A percentile compares a stretch with the other conserved stretches of the same genome.
phyloP scores from a whole-genome alignment of 2,113 vertebrate genomes.

The Spheniscus mendiculus region DNA sequence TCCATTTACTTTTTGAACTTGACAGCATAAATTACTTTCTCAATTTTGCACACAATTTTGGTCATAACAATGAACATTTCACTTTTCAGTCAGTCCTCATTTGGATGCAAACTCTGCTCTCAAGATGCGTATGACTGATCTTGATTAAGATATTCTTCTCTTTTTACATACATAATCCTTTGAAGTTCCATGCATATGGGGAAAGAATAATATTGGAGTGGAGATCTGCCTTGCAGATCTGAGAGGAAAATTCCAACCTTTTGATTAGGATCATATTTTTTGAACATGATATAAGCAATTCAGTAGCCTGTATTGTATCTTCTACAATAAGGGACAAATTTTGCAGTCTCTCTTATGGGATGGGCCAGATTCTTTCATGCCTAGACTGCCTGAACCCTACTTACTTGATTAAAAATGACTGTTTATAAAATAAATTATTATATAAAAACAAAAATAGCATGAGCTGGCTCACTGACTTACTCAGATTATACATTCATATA shows the following conservation, averaged over 20 bases:
- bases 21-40: slow-evolving; percentile 36
- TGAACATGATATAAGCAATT: not conserved
- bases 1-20: slow-evolving; percentile 14
- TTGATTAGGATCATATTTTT: not conserved
- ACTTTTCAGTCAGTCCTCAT: slow-evolving; percentile 42
- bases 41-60: slow-evolving; percentile 22
- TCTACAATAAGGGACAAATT: not conserved
- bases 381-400: not conserved
- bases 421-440: not conserved
- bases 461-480: not conserved
- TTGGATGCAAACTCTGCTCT: slow-evolving; percentile 36
- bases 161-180: slow-evolving; percentile 34
- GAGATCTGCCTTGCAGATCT: slow-evolving; percentile 29
- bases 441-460: not conserved
- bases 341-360: not conserved
- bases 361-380: not conserved
- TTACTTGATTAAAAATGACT: not conserved
- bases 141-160: slow-evolving; percentile 64
- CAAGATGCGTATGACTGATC: slow-evolving; percentile 44
- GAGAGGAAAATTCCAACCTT: slow-evolving; percentile 16
- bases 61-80: slow-evolving; percentile 36
- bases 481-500: not conserved
- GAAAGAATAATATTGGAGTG: slow-evolving; percentile 36
- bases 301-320: not conserved
- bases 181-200: slow-evolving; percentile 23